phyloP scores from a whole-genome alignment of 2,888 invertebrate species.

The Stenotaenia linearis region DNA sequence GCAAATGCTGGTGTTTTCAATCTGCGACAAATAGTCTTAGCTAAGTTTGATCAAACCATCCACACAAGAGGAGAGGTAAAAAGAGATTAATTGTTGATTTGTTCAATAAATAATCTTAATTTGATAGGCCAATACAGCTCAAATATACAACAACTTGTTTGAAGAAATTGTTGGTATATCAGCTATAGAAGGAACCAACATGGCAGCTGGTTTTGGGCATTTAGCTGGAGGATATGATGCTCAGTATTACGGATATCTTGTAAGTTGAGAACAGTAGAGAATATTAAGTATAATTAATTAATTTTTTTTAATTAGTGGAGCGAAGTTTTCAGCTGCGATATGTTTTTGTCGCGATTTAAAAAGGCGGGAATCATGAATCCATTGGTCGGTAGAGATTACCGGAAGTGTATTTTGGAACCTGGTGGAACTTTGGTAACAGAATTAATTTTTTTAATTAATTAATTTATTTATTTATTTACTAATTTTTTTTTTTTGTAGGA shows the following conservation, averaged over 20 bases:
- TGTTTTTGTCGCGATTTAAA: slow-evolving; percentile 47
- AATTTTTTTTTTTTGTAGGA: slow-evolving; percentile 43
- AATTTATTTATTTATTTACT: too few relatives aligned
- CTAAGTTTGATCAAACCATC: slow-evolving; percentile 51
- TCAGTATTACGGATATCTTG: slow-evolving; percentile 54
- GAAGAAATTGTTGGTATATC: slow-evolving; percentile 48
- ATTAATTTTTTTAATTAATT: background rate
- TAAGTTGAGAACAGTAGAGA: slow-evolving; percentile 39
- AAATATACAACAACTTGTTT: slow-evolving; percentile 44
- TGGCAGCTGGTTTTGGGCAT: slow-evolving; percentile 53
- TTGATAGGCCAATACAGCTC: slow-evolving; percentile 46
- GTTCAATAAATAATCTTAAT: background rate
- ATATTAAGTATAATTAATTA: background rate
- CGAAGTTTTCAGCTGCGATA: slow-evolving; percentile 50
- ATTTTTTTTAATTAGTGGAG: slow-evolving; percentile 49
- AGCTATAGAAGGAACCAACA: slow-evolving; percentile 49
- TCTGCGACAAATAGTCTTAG: slow-evolving; percentile 50
- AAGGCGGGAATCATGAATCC: slow-evolving; percentile 50
- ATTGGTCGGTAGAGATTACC: slow-evolving; percentile 48
- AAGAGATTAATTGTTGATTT: too few relatives aligned
- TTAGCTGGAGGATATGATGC: slow-evolving; percentile 52
- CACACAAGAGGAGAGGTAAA: slow-evolving; percentile 44
- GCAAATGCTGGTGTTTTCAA: slow-evolving; percentile 52
- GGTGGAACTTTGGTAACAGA: slow-evolving; percentile 49
- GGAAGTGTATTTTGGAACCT: slow-evolving; percentile 49